Evolutionary conservation across 1,140 invertebrate species (phyloP).

Genomic region (Galleria mellonella): DNA sequence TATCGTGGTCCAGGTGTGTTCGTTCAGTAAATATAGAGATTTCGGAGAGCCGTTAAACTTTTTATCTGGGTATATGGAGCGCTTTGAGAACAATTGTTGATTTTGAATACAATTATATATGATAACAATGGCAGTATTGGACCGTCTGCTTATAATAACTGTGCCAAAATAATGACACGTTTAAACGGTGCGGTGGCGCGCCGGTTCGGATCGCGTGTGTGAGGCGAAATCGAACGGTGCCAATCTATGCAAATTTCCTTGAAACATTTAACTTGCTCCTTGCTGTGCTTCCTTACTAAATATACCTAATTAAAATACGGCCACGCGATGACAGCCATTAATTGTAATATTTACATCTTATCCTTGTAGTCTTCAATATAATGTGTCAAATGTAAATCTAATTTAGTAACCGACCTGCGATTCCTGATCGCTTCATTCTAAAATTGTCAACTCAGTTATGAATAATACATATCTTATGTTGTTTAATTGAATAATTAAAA

Average conservation of each 20-base stretch:
- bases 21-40: slow-evolving; percentile 60
- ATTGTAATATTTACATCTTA: too few relatives aligned
- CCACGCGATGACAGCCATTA: background rate
- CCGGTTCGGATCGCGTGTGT: slow-evolving; percentile 43
- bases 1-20: slow-evolving; percentile 58
- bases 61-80: slow-evolving; percentile 40
- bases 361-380: too few relatives aligned
- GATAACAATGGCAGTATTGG: background rate
- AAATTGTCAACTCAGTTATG: too few relatives aligned
- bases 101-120: background rate
- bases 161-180: background rate
- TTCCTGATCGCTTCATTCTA: too few relatives aligned
- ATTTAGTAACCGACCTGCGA: too few relatives aligned
- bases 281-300: slow-evolving; percentile 29
- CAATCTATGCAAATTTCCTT: slow-evolving; percentile 72
- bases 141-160: background rate
- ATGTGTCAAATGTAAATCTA: too few relatives aligned
- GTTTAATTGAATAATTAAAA: too few relatives aligned
- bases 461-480: too few relatives aligned
- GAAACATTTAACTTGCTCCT: slow-evolving; percentile 60
- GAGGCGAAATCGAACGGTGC: slow-evolving; percentile 42
- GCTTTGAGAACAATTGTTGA: slow-evolving; percentile 23
- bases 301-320: slow-evolving; percentile 31
- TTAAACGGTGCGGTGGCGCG: slow-evolving; percentile 2
- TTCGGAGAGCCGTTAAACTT: slow-evolving; percentile 56